Percentiles rank a stretch among this genome's conserved stretches.
Conservation (phyloP, 1,140 invertebrate species). For the Camponotus pennsylvanicus region DNA sequence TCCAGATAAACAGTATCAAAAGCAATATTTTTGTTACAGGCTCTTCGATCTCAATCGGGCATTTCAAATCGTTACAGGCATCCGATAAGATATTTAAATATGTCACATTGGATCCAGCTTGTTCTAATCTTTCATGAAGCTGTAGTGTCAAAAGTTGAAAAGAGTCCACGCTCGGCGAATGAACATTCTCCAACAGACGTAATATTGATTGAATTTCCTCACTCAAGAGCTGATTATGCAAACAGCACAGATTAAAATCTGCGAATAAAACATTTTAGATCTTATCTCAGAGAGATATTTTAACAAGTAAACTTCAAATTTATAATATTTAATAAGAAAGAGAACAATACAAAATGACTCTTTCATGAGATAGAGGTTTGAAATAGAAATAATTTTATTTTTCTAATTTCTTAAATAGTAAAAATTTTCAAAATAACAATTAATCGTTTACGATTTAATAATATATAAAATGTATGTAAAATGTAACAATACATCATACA, state of each 20-base stretch:
- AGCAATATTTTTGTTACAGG: constrained; percentile 91
- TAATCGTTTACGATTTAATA: neutral
- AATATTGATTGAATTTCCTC: constrained; percentile 90
- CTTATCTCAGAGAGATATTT: neutral
- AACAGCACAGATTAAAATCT: constrained; percentile 93
- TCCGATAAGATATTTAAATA: constrained; percentile 91
- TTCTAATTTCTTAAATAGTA: neutral
- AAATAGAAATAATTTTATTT: too few species aligned
- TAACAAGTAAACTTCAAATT: neutral
- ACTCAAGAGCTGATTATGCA: constrained; percentile 92
- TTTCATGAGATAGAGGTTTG: too few species aligned
- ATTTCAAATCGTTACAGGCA: constrained; percentile 88
- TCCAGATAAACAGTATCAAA: constrained; percentile 93
- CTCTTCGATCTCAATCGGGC: constrained; percentile 87
- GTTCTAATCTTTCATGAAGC: constrained; percentile 88
- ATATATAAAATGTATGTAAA: neutral
- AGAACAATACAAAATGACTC: neutral
- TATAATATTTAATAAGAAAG: neutral
- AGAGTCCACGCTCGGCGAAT: constrained; percentile 92
- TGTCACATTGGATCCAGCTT: constrained; percentile 93
- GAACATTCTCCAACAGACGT: constrained; percentile 90
- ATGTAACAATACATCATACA: too few species aligned
- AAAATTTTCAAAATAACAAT: neutral
- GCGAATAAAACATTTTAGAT: constrained; percentile 76
- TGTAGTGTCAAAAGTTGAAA: constrained; percentile 88